Base-by-base conservation (phyloP, 2,113 vertebrate genomes). In the Turdus rufiventris region DNA sequence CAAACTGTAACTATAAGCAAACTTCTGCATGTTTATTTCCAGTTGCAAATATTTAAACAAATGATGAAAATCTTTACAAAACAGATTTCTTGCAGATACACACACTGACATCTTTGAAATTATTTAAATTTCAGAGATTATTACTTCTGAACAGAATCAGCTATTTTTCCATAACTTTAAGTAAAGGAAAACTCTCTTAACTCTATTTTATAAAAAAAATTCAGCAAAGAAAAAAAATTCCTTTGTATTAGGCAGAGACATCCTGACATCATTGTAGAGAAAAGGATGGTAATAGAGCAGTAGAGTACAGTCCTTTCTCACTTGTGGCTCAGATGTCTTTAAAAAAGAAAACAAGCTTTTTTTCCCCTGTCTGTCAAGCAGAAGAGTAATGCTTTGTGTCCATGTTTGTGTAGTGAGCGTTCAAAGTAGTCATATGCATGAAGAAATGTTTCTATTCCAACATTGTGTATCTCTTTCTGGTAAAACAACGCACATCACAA, bases 201-300 rank as follows among this genome's bases (percentile, higher is more conserved):
- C 47, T 93, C 65, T 79, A 57, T 96, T 96, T 95, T 83, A 91
- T 86, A 51, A 93, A 95, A 73, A 96, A 90, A 20, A 77, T 91
- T 97, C 62, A 85, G 67, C 5, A 67, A 88, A 67, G 61, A 34
- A 51, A 88, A 90, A 93, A 91, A 79, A 85, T 80, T 91, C 83
- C 28, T 81, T 97, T 96, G 58, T 75, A 96, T 95, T 97, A 95
- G 95, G 91, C 90, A 96, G 88, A 97, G 96, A 62, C 71, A 94
- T 94, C 89, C 88, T 88, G 54, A 81, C 12, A 47, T 5, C 5
- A 38, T 8, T 48, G 5, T 15, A 65, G 43, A 57, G 38, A 54
- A 91, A 61, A 78, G 4, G 12, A 34, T 60, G 8, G 9, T 40
- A 28, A 36, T 5, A 74, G 18, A 60, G 14, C 2, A 12, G 8